Conservation (phyloP, 2,888 invertebrate genomes). For the Eledona agricola region DNA sequence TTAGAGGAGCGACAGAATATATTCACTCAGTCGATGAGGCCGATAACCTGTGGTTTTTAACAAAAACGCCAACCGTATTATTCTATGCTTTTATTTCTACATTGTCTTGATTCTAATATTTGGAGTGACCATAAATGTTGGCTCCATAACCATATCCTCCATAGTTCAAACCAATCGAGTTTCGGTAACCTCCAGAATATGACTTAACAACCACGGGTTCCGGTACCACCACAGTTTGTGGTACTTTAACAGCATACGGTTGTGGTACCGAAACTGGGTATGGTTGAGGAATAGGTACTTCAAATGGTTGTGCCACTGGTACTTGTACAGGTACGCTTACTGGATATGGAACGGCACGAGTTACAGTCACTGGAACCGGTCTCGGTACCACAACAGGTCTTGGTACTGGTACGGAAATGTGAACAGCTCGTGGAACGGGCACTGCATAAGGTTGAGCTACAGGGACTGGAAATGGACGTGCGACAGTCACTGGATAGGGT, state of each 20-base stretch:
- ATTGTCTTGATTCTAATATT: no score
- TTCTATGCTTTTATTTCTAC: no score
- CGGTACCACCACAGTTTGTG: constrained; percentile 64
- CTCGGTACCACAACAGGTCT: constrained; percentile 56
- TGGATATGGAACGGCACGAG: constrained; percentile 60
- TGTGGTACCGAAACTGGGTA: constrained; percentile 44
- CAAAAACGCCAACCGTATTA: no score
- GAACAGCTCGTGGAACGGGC: constrained; percentile 64
- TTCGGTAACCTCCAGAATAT: constrained; percentile 37
- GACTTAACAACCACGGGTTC: constrained; percentile 48
- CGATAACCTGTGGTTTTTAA: no score
- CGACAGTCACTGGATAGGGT: constrained; percentile 61
- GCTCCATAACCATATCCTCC: constrained; percentile 20
- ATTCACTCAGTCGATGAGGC: no score
- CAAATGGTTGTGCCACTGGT: constrained; percentile 43
- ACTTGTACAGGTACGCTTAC: constrained; percentile 59
- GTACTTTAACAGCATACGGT: constrained; percentile 16
- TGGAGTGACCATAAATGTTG: constrained; percentile 18
- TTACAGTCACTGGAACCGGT: constrained; percentile 57
- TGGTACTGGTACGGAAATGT: constrained; percentile 59
- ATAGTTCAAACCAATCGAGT: constrained; percentile 24
- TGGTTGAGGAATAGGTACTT: constrained; percentile 44
- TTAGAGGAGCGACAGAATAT: no score
- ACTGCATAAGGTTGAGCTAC: constrained; percentile 61
- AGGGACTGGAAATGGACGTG: constrained; percentile 55